Evolutionary conservation across 2,113 vertebrate species (phyloP), one percentile per base, ranked within the genome.

Genomic region (Corvus hawaiiensis): DNA sequence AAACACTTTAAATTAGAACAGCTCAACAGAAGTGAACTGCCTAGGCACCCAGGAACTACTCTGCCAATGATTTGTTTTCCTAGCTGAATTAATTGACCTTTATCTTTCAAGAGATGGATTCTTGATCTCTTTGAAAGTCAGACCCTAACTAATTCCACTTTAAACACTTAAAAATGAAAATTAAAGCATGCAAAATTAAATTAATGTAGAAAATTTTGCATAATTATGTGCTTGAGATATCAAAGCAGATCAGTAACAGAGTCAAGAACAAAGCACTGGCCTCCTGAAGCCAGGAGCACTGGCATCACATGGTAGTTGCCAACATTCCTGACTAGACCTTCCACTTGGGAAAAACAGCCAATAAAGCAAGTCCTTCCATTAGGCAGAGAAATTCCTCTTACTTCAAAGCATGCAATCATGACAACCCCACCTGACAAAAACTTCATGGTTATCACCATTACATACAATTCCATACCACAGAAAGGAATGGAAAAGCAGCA

Each of bases 371-470:
- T 49, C 7, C 14, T 78, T 84, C 30, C 27, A 13, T 18, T 13
- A 59, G 20, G 9, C 35, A 68, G 5, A 46, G 22, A 55, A 90
- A 54, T 16, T 83, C 13, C 7, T 72, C 22, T 68, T 33, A 9
- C 6, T 35, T 59, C 54, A 76, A 80, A 52, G 5, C 9, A 23
- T 23, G 4, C 9, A 33, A 5, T 23, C 13, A 26, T 51, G 39
- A 32, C 51, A 78, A 52, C 8, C 1, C 2, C 4, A 28, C 4
- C 30, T 75, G 7, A 26, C 10, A 20, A 7, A 68, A 24, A 35
- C 10, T 52, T 76, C 11, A 52, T 20, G 5, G 10, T 58, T 54
- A 20, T 49, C n/a, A 39, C 41, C 17, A 10, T 18, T 0, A 0
- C 17, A 17, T 14, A 5, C 13, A 66, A 63, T 33, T 41, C 17